These are phyloP conservation scores for Psittacula echo DNA, from an alignment of 2,797 vertebrate genomes.

Conservation along the genomic window DNA sequence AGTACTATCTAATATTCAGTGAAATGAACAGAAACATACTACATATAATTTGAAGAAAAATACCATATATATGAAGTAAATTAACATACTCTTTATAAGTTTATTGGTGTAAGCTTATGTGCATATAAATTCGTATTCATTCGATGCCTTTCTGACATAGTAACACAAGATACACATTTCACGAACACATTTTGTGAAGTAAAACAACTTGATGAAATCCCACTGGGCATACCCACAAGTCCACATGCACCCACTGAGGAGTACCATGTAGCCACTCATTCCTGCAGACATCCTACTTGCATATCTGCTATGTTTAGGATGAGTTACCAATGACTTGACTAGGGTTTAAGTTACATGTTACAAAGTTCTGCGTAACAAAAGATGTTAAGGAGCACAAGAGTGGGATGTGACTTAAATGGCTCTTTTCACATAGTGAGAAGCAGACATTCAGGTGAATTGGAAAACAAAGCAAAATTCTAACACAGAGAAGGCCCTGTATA, in stretches of 20 bases:
- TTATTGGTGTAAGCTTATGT: background rate
- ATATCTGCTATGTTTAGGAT: background rate
- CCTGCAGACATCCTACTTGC: background rate
- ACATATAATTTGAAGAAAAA: background rate
- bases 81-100: background rate
- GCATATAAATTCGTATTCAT: background rate
- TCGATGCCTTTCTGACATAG: background rate
- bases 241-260: background rate
- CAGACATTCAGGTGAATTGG: background rate
- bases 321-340: background rate
- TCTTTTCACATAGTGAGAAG: background rate
- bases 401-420: background rate
- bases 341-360: fast-evolving
- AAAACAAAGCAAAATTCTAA: background rate
- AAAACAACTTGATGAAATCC: background rate
- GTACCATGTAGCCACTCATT: background rate
- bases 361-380: background rate
- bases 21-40: background rate
- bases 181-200: background rate
- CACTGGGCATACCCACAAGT: background rate
- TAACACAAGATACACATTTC: background rate
- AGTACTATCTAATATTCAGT: background rate
- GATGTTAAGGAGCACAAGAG: background rate
- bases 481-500: background rate
- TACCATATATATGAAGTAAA: background rate